Evolutionary conservation across 1,140 invertebrate genomes (phyloP).

Genomic region (Pogonognathellus flavescens): DNA sequence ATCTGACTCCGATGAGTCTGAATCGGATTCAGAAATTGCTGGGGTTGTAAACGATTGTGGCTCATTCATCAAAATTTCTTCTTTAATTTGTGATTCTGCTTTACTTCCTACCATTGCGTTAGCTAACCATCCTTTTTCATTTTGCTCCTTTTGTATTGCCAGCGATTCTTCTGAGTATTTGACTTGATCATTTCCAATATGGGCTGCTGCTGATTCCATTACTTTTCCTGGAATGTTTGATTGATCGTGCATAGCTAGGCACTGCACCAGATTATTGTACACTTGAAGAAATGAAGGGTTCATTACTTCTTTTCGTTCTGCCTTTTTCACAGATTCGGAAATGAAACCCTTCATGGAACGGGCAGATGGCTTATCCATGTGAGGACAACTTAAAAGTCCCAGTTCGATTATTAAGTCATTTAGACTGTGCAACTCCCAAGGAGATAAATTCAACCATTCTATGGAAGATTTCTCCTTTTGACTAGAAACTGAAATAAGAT

Average conservation of each 20-base stretch:
- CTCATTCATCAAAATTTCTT: neutral
- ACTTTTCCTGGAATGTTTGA: neutral
- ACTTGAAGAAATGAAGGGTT: slow-evolving; percentile 34
- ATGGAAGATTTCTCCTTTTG: too few species aligned
- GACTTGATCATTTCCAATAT: neutral
- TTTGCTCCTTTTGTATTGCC: neutral
- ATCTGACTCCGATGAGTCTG: neutral
- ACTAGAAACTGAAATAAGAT: too few species aligned
- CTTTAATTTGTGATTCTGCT: neutral
- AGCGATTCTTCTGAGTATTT: neutral
- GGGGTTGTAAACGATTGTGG: neutral
- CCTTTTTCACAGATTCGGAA: slow-evolving; percentile 23
- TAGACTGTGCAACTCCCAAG: slow-evolving; percentile 57
- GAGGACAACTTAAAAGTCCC: slow-evolving; percentile 9
- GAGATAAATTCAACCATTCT: neutral
- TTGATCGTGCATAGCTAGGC: slow-evolving; percentile 23
- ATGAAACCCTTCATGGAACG: slow-evolving; percentile 5
- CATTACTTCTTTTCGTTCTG: neutral
- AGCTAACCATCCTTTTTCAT: neutral
- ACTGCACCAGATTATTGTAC: slow-evolving; percentile 52
- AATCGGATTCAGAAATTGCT: neutral
- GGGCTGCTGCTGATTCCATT: neutral
- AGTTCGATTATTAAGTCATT: slow-evolving; percentile 53
- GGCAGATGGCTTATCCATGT: neutral
- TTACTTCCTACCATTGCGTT: neutral